Evolutionary conservation across 2,113 vertebrate genomes (phyloP), one percentile per base, ranked within the genome.

Genomic region (Sinosuthora webbiana): DNA sequence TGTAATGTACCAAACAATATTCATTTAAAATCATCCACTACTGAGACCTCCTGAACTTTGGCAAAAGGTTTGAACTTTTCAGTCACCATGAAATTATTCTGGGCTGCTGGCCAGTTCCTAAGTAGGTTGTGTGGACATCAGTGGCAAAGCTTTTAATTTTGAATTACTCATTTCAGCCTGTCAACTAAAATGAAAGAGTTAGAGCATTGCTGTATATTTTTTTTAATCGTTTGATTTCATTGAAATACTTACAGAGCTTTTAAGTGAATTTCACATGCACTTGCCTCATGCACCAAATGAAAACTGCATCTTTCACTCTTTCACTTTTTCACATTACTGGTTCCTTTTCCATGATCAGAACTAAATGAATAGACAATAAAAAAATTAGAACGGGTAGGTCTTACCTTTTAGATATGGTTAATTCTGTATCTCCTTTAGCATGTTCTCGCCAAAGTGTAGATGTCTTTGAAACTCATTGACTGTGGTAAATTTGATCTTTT

Each of bases 141-240:
- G 44, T 90, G 49, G 55, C n/a, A 89, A 80, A 93, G 47, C 67
- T 89, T 89, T 95, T 95, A 82, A 93, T 87, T 91, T 95, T 59
- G 44, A 74, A 77, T 91, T 15, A 88, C 80, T 93, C 50, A 91
- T 86, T 87, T 93, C 60, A 75, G 35, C 39, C 68, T 71, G 44
- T 80, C 89, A 88, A 53, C 35, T 76, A 76, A 85, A 95, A 68
- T 91, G 30, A 65, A 87, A 47, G 37, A 35, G n/a, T 39, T 80
- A 52, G 64, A 85, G 30, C 28, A 67, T 44, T 83, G 15, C 42
- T 60, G 30, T 70, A n/a, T 56, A 24, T 25, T 89, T 89, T 88
- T 88, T 91, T 52, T 15, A 37, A 83, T 41, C 0, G 52, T 90
- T 83, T 94, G 15, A 70, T 94, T 91, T 87, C 10, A 73, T 10